phyloP scores from a whole-genome alignment of 2,113 vertebrate genomes.

The Cairina moschata region DNA sequence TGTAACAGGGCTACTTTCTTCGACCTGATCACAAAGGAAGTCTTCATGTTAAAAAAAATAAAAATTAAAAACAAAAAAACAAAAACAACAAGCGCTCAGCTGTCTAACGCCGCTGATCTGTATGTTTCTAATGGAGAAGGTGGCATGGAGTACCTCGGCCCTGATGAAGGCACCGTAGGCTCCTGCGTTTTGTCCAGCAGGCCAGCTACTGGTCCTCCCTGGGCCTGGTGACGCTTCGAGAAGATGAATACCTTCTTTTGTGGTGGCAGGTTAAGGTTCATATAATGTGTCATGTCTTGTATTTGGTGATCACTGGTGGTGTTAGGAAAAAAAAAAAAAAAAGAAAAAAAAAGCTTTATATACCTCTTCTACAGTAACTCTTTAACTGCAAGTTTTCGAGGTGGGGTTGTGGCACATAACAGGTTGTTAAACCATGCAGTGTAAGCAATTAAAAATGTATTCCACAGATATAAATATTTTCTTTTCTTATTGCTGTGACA shows the following conservation, averaged over 20 bases:
- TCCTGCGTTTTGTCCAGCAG: slow-evolving; percentile 1
- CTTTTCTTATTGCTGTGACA: slow-evolving; percentile 77
- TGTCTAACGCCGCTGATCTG: slow-evolving; percentile 39
- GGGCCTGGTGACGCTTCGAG: slow-evolving; percentile 15
- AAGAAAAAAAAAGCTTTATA: slow-evolving; percentile 75
- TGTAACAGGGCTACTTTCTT: slow-evolving; percentile 79
- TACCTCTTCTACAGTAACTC: slow-evolving; percentile 85
- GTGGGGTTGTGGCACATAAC: slow-evolving; percentile 72
- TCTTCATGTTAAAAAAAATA: slow-evolving; percentile 41
- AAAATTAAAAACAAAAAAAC: not conserved
- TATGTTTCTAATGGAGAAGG: slow-evolving; percentile 34
- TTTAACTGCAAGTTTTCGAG: slow-evolving; percentile 73
- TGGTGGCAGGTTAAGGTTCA: slow-evolving; percentile 62
- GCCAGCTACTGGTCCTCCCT: slow-evolving; percentile 21
- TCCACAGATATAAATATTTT: slow-evolving; percentile 76
- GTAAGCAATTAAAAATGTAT: slow-evolving; percentile 71
- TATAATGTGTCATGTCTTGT: slow-evolving; percentile 70
- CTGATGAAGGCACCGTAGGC: not conserved
- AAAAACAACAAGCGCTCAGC: not conserved
- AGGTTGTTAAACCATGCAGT: slow-evolving; percentile 79
- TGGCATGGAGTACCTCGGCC: slow-evolving; percentile 13
- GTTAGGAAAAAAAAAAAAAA: slow-evolving; percentile 16
- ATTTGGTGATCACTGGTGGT: slow-evolving; percentile 70
- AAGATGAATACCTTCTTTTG: slow-evolving; percentile 9
- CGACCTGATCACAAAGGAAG: slow-evolving; percentile 72